Evolutionary conservation across 1,140 invertebrate genomes (phyloP), one percentile per base, ranked within the genome.

Genomic region (Charaxes varanes): DNA sequence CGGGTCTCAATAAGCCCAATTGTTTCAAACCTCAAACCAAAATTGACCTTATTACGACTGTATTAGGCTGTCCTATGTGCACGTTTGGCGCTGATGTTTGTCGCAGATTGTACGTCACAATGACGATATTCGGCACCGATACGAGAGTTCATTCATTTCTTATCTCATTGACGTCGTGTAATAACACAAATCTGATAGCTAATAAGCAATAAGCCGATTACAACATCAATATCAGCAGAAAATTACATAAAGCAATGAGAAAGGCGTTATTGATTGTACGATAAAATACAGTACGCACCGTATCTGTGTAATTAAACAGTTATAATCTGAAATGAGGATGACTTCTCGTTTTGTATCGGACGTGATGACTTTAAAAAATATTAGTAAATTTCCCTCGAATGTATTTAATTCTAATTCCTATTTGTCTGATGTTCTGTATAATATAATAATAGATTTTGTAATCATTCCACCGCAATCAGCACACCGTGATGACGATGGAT

Each of bases 191-290:
- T 53, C 52, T 50, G 46, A 48, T 53, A 26, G 41, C 33, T 61
- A 50, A 57, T 61, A 51, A 36, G 19, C 46, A 48, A 55, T 62
- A 59, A 55, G 40, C 45, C 37, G 51, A 59, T 62, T 53, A 56
- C 28, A 31, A 45, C 31, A 22, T 23, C 18, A 31, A 53, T 49
- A 44, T 45, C 24, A 40, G 7, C 24, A n/a, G 6, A 6, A 6
- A 7, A 34, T 4, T 6, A 11, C 30, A 19, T 8, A 32, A 26
- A 26, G 3, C 4, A 11, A 2, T 26, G 23, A 26, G 3, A 26
- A n/a, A n/a, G n/a, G n/a, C n/a, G n/a, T n/a, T n/a, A n/a, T n/a
- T n/a, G n/a, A n/a, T n/a, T n/a, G n/a, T n/a, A n/a, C n/a, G n/a
- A n/a, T n/a, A n/a, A n/a, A n/a, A n/a, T n/a, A n/a, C n/a, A n/a